Percentiles rank a stretch among this genome's conserved stretches.
Evolutionary conservation across 2,888 invertebrate species (phyloP).

Genomic region (Caenorhabditis wallacei): DNA sequence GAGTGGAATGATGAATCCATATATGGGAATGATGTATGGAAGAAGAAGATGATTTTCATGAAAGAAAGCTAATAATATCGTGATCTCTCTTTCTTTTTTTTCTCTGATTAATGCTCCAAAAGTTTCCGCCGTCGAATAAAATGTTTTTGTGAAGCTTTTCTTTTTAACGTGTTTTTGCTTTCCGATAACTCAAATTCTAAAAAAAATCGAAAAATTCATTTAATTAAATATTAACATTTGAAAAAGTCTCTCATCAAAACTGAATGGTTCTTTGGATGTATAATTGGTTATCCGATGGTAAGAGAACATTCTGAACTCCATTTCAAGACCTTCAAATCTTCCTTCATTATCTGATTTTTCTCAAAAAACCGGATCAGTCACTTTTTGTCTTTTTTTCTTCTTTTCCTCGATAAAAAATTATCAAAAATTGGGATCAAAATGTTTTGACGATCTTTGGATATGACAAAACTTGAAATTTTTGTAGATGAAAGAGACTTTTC

Average conservation of each 20-base stretch:
- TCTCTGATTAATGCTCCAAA: conserved; percentile 2
- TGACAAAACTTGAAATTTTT: conserved; percentile 39
- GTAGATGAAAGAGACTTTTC: conserved; percentile 22
- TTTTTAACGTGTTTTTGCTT: not conserved
- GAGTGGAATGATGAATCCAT: conserved; percentile 59
- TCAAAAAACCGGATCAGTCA: not conserved
- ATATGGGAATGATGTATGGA: conserved; percentile 62
- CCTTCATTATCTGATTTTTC: not conserved
- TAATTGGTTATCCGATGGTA: conserved; percentile 51
- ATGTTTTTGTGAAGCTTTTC: not conserved
- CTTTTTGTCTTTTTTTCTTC: not conserved
- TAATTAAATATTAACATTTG: conserved; percentile 6
- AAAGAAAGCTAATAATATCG: not conserved
- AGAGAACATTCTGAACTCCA: not conserved
- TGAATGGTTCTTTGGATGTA: conserved; percentile 33
- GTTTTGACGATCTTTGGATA: conserved; percentile 43
- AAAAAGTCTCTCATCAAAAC: conserved; percentile 5
- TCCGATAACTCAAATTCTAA: not conserved
- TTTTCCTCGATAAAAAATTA: conserved; percentile 16
- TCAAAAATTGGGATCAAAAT: conserved; percentile 47
- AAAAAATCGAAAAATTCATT: not conserved
- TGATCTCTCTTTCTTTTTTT: conserved; percentile 28
- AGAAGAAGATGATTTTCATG: conserved; percentile 15
- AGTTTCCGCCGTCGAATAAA: conserved; percentile 1
- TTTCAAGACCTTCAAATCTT: not conserved